These are phyloP conservation scores for Sinotaia quadrata DNA, from an alignment of 2,888 invertebrate species.

Conservation along the genomic window DNA sequence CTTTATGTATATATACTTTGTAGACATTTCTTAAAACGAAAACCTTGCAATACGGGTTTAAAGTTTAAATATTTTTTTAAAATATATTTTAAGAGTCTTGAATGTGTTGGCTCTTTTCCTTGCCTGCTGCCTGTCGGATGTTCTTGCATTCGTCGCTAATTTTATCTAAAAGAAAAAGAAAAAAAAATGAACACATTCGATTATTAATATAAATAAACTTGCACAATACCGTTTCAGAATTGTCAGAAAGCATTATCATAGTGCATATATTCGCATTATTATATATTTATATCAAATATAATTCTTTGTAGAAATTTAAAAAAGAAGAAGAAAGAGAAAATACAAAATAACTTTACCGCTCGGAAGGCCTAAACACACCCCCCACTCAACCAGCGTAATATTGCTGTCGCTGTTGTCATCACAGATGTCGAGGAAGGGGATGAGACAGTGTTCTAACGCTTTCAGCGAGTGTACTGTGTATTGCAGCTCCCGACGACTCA, in stretches of 20 bases:
- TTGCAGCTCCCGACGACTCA: conserved; percentile 95
- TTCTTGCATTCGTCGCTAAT: conserved; percentile 37
- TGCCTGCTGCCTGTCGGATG: conserved; percentile 22
- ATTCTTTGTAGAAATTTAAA: not conserved
- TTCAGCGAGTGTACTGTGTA: conserved; percentile 95
- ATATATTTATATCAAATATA: too few species aligned
- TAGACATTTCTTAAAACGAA: too few species aligned
- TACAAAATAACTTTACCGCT: not conserved
- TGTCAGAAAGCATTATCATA: not conserved
- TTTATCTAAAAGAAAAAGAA: conserved; percentile 35
- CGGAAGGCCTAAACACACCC: conserved; percentile 66
- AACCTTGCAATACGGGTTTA: too few species aligned
- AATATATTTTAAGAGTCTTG: too few species aligned
- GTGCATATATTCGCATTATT: too few species aligned
- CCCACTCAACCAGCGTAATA: conserved; percentile 94
- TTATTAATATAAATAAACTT: too few species aligned
- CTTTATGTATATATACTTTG: too few species aligned
- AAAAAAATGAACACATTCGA: too few species aligned
- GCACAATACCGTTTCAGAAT: not conserved
- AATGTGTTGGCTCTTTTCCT: too few species aligned
- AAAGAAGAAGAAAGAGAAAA: not conserved
- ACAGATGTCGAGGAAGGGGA: conserved; percentile 93
- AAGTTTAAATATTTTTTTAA: too few species aligned
- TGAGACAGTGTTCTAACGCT: conserved; percentile 97
- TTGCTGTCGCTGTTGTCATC: conserved; percentile 91